Evolutionary conservation across 2,113 vertebrate genomes (phyloP), one percentile per base, ranked within the genome.

Genomic region (Trichechus manatus): DNA sequence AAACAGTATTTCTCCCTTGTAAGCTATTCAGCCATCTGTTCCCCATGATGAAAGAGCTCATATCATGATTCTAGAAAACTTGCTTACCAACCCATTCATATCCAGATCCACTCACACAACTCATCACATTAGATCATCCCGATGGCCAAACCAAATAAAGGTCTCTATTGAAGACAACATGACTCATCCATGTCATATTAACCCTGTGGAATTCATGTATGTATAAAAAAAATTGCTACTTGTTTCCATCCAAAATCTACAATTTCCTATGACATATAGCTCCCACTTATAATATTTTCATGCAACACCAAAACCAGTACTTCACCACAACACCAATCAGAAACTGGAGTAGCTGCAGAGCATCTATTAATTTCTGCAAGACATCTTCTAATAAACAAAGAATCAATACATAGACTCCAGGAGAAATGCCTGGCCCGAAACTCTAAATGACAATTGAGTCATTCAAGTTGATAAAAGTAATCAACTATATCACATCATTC

Each of bases 381-480:
- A 63, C 8, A 90, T 44, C 2, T 64, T 87, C 36, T 87, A 83
- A 44, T 87, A 89, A 14, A 13, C 31, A 74, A 96, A 63, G 3
- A 63, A 61, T 53, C 44, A 81, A 23, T 23, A 94, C 36, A 79
- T 72, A 83, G 22, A 87, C 9, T 13, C 22, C 5, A 23, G 10
- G 25, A 93, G 36, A 63, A 83, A 70, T 77, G 61, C 8, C 33
- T 83, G 23, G 9, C 14, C 80, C 17, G 47, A 66, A 78, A 78
- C 17, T 2, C 27, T 89, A 27, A 63, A 61, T 39, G 33, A 81
- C 1, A 82, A 77, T 86, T 74, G 47, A 11, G 44, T 70, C 33
- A 27, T 63, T 87, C 39, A 63, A 42, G 56, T 93, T 78, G 36
- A 92, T 56, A 63, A 92, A 94, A 78, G n/a, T 70, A 82, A 78